Conservation (phyloP, 2,888 invertebrate genomes). For the Isotomurus palustris region DNA sequence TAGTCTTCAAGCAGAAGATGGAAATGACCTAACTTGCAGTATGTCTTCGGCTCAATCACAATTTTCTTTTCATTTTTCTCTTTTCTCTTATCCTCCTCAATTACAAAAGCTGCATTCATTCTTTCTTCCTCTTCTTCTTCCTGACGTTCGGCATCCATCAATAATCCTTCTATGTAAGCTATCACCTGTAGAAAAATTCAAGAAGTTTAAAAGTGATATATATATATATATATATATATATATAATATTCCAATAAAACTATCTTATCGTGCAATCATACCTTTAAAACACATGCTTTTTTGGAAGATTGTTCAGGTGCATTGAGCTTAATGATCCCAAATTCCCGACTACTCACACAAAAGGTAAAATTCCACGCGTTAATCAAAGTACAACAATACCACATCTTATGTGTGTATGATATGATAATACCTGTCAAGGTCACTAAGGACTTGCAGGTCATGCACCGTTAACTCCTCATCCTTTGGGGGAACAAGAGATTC, state of each 20-base stretch:
- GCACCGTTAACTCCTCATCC: conserved; percentile 60
- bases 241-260: background rate
- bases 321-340: conserved; percentile 84
- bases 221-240: background rate
- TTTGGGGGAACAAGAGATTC: background rate
- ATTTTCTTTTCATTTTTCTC: conserved; percentile 28
- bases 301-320: conserved; percentile 72
- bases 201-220: conserved; percentile 7
- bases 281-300: conserved; percentile 74
- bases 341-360: conserved; percentile 74
- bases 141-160: conserved; percentile 75
- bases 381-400: background rate
- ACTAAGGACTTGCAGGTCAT: conserved; percentile 77
- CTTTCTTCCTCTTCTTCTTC: too few relatives aligned
- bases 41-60: conserved; percentile 77
- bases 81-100: conserved; percentile 30
- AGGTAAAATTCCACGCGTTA: conserved; percentile 4
- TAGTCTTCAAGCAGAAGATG: conserved; percentile 89
- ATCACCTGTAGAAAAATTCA: conserved; percentile 63
- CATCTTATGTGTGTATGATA: background rate
- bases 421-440: conserved; percentile 74
- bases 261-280: conserved; percentile 49
- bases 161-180: conserved; percentile 76
- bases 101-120: conserved; percentile 9
- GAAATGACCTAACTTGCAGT: conserved; percentile 92